Conservation (phyloP, 2,113 vertebrate species). For the Bolborhynchus lineola region DNA sequence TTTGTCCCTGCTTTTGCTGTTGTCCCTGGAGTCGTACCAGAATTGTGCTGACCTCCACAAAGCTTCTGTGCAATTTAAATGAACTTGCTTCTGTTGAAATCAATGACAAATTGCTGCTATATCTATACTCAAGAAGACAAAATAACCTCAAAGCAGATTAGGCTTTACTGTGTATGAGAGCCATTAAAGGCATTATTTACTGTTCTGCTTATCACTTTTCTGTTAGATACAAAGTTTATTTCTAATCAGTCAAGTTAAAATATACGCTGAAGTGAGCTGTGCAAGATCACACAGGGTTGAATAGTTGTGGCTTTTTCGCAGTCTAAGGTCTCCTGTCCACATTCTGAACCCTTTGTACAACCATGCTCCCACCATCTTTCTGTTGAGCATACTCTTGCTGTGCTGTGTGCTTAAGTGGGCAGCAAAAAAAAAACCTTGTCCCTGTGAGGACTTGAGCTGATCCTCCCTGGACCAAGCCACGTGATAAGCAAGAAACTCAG, state of each 20-base stretch:
- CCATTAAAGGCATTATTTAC: neutral
- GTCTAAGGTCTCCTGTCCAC: neutral
- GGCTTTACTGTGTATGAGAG: neutral
- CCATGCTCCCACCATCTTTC: neutral
- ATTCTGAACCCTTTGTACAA: neutral
- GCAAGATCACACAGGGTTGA: neutral
- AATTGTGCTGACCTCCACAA: neutral
- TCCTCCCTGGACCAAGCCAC: neutral
- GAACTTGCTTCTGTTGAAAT: neutral
- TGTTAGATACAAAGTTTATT: neutral
- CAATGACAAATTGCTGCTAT: neutral
- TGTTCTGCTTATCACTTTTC: neutral
- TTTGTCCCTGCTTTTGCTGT: neutral
- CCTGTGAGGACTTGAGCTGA: neutral
- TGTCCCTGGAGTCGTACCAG: neutral
- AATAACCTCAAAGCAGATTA: neutral
- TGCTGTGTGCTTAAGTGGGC: neutral
- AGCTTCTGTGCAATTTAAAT: neutral
- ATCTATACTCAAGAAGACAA: neutral
- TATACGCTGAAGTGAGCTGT: neutral
- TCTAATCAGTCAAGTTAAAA: neutral
- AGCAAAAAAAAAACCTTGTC: neutral
- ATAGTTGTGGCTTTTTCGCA: neutral
- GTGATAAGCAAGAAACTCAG: neutral
- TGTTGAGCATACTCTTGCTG: fast-evolving